These are phyloP conservation scores for Eupsittula cactorum DNA, from an alignment of 2,113 vertebrate genomes.

Conservation along the genomic window DNA sequence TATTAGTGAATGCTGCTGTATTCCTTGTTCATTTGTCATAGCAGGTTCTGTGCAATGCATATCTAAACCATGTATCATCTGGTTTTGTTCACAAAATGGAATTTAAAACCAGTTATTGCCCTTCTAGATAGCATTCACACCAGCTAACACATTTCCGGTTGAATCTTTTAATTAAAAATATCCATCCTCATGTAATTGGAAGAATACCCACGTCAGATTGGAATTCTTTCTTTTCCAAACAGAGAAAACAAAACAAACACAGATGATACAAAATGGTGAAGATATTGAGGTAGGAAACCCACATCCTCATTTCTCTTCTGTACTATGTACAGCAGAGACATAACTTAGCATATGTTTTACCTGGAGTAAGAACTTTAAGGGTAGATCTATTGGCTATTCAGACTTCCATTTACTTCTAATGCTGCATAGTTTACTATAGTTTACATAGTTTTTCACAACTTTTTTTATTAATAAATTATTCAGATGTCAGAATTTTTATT, in stretches of 20 bases:
- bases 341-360: not conserved
- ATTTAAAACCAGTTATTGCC: not conserved
- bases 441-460: not conserved
- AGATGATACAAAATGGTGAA: not conserved
- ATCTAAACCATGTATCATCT: not conserved
- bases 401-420: not conserved
- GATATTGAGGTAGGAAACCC: not conserved
- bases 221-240: not conserved
- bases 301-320: accelerated
- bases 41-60: not conserved
- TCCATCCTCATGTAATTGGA: not conserved
- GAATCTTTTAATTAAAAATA: not conserved
- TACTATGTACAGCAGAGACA: not conserved
- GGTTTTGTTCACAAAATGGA: not conserved
- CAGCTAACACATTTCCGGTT: not conserved
- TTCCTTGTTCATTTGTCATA: not conserved
- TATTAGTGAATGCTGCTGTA: not conserved
- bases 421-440: not conserved
- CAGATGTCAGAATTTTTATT: not conserved
- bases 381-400: not conserved
- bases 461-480: not conserved
- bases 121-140: not conserved
- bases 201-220: not conserved
- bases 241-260: not conserved
- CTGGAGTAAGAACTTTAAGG: not conserved